phyloP scores from a whole-genome alignment of 2,888 invertebrate species.

The Lycia hirtaria region DNA sequence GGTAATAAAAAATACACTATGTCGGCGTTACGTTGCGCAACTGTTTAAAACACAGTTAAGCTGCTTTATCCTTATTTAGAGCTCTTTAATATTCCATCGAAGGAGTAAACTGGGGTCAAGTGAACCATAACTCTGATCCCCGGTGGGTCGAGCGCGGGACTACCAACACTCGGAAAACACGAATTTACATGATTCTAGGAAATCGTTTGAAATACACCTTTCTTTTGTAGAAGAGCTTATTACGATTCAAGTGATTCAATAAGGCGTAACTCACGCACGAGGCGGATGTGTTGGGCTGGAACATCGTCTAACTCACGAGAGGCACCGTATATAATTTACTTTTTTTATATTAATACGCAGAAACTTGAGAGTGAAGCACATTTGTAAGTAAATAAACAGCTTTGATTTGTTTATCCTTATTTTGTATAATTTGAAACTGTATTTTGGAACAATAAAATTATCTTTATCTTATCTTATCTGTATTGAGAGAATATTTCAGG shows the following conservation, averaged over 20 bases:
- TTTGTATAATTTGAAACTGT: too few relatives aligned
- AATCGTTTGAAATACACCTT: slow-evolving; percentile 64
- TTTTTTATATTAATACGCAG: too few relatives aligned
- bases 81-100: slow-evolving; percentile 71
- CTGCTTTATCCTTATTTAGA: slow-evolving; percentile 48
- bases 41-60: slow-evolving; percentile 47
- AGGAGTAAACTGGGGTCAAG: slow-evolving; percentile 65
- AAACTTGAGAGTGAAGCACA: too few relatives aligned
- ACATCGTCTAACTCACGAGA: slow-evolving; percentile 4
- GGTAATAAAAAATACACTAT: slow-evolving; percentile 28
- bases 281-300: slow-evolving; percentile 29
- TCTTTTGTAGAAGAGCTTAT: slow-evolving; percentile 61
- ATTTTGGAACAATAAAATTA: too few relatives aligned
- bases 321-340: too few relatives aligned
- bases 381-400: too few relatives aligned
- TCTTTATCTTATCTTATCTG: too few relatives aligned
- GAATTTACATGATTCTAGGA: slow-evolving; percentile 74
- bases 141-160: slow-evolving; percentile 25
- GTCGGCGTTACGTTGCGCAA: slow-evolving; percentile 32
- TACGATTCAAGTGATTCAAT: slow-evolving; percentile 59
- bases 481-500: too few relatives aligned
- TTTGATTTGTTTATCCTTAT: too few relatives aligned
- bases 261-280: slow-evolving; percentile 30
- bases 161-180: slow-evolving; percentile 61
- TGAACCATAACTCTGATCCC: slow-evolving; percentile 72